Evolutionary conservation across 2,113 vertebrate genomes (phyloP), one percentile per base, ranked within the genome.

Genomic region (Siphamia tubifer): DNA sequence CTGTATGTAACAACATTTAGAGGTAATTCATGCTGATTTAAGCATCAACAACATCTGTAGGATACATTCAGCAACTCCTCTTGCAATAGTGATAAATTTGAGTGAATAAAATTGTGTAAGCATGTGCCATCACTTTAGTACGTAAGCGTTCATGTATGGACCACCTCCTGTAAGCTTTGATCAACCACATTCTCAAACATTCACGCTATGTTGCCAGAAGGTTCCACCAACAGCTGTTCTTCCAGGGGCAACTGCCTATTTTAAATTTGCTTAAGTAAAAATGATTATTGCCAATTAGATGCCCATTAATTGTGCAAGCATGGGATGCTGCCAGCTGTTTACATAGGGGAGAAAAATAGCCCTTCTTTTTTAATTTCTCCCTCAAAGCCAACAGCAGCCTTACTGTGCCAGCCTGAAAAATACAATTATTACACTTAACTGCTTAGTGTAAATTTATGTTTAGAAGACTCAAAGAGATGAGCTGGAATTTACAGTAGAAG

Each of bases 281-380:
- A 94, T 93, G 90, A 98, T 98, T 93, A 98, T 97, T 94, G 92
- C 93, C 96, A 98, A 96, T 98, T 98, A 98, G 95, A 95, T 96
- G 94, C 92, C 95, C 93, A 95, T 98, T 97, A 98, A 97, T 96
- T 98, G 94, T 94, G 94, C 94, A 96, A 96, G 94, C 92, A 95
- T 92, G 93, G 92, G 94, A 94, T 94, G 91, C 91, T 94, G 93
- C 94, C 96, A 98, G 95, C 95, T 98, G 96, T 96, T 98, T 96
- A 94, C 90, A 94, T 91, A 92, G 91, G 90, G 92, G 94, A 95
- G 93, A 95, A 94, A 95, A 96, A 96, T 95, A 94, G 93, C 86
- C 87, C 85, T 90, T 93, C 85, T 89, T 90, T 79, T 94, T 94
- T 91, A 77, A 91, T 92, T 91, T 81, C 93, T 91, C 76, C 84